A percentile compares a stretch with the other conserved stretches of the same genome.
Conservation (phyloP, 2,113 vertebrate species). For the Verasper variegatus region DNA sequence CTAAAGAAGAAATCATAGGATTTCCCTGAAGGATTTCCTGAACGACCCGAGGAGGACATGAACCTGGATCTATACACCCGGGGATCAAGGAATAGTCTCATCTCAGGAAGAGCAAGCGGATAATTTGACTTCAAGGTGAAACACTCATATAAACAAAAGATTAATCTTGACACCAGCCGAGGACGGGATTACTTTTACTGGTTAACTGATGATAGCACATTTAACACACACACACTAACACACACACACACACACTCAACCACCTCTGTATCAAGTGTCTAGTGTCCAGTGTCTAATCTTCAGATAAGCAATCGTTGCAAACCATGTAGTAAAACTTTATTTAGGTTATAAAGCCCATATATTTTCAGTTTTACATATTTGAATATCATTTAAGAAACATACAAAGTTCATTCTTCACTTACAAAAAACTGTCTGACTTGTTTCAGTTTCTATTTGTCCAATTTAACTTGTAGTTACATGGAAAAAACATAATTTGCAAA, state of each 20-base stretch:
- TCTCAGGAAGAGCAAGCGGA: conserved; percentile 15
- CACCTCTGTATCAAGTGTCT: background rate
- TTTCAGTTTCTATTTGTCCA: background rate
- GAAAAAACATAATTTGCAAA: no score
- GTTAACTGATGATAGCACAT: no score
- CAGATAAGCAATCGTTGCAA: background rate
- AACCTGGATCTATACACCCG: conserved; percentile 8
- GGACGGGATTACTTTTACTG: no score
- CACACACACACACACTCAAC: background rate
- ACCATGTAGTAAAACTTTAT: background rate
- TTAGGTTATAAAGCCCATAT: background rate
- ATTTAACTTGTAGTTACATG: no score
- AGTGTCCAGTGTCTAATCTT: background rate
- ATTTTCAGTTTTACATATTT: no score
- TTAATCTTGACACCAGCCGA: no score
- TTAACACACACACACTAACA: no score
- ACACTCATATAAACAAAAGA: background rate
- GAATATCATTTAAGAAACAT: background rate
- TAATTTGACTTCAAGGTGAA: conserved; percentile 48
- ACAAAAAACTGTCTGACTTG: background rate
- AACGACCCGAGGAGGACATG: conserved; percentile 16
- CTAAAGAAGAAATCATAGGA: background rate
- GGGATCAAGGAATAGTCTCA: conserved; percentile 1
- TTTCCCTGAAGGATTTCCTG: conserved; percentile 8
- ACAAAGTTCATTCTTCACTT: background rate